Base-by-base conservation (phyloP, 2,113 vertebrate genomes). In the Ameiurus melas region DNA sequence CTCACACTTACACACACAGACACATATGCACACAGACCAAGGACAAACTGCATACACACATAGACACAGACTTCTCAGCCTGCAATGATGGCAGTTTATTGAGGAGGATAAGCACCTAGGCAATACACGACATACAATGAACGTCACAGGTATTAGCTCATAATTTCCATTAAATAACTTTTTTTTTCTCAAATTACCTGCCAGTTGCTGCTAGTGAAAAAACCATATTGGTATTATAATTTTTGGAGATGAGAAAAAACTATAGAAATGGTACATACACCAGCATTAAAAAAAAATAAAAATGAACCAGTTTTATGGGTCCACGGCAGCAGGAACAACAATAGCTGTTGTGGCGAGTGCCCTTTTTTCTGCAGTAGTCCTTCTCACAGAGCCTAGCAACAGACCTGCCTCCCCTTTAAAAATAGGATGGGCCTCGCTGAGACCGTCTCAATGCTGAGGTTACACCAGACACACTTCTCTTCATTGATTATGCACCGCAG, bases 351-450 rank as follows among this genome's bases (percentile, higher is more conserved):
- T 87, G 89, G 87, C 68, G 33, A 88, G 77, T 86, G 85, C 84
- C 84, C 88, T 89, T 86, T 85, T 85, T 78, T 91, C 90, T 92
- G 92, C 79, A 86, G 91, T 90, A 94, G 91, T 90, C 91, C 90
- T 94, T 93, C 93, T 95, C 91, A 82, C 91, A 92, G 90, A 94
- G 95, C 94, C 93, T 95, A 95, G 95, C 94, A 95, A 96, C 95
- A 95, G 94, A 94, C 92, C 90, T 93, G 91, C 93, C 93, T 93
- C 90, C 91, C 89, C 93, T 93, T 93, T 95, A 95, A 95, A 96
- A 95, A 96, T 95, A 95, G 95, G 94, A 93, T 91, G 92, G 93
- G 93, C 92, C 93, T 95, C 89, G 91, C 91, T 92, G 92, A 94
- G 92, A 93, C 89, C 87, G 84, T 92, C 91, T 92, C 79, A 78